Base-by-base conservation (phyloP, 2,797 vertebrate species). In the Capromys pilorides region DNA sequence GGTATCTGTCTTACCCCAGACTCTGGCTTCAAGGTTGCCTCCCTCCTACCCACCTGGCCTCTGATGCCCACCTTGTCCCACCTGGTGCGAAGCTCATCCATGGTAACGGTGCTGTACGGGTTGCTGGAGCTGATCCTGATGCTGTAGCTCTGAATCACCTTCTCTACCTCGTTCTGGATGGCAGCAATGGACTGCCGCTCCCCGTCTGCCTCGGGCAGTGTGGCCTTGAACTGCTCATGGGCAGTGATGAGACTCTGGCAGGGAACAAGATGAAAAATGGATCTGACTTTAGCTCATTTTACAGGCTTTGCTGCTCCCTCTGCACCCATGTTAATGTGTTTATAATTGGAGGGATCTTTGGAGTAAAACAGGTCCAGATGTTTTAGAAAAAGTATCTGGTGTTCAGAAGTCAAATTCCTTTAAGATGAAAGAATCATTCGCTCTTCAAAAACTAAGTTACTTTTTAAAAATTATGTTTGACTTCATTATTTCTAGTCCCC, bases 141-240 rank as follows among this genome's bases (percentile, higher is more conserved):
- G 96, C 96, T 99, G 81, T 99, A 99, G 97, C 99, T 99, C 98
- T 99, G 99, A 96, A 99, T 99, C 96, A 99, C 99, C 98, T 99
- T 99, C 97, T 99, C 99, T 97, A 99, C 99, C 98, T 99, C 99
- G 22, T 99, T 99, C 96, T 99, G 99, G 97, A 99, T 99, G 96
- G 99, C 99, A 96, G 99, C 86, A 96, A 99, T 99, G 97, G 99
- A 99, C 98, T 99, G 99, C 97, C 99, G 98, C 97, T 99, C 99
- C 33, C 98, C 98, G 16, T 99, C 99, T 0, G 99, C 99, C 97
- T 99, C 99, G 0, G 99, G 99, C 94, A 99, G 98, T 18, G 99
- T 99, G 28, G 99, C 99, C 98, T 99, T 99, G 98, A 99, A 99
- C 97, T 99, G 99, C 98, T 99, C 99, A 0, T 99, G 99, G 67